Base-by-base conservation (phyloP, 2,888 invertebrate genomes). In the Sphaerophoria taeniata region DNA sequence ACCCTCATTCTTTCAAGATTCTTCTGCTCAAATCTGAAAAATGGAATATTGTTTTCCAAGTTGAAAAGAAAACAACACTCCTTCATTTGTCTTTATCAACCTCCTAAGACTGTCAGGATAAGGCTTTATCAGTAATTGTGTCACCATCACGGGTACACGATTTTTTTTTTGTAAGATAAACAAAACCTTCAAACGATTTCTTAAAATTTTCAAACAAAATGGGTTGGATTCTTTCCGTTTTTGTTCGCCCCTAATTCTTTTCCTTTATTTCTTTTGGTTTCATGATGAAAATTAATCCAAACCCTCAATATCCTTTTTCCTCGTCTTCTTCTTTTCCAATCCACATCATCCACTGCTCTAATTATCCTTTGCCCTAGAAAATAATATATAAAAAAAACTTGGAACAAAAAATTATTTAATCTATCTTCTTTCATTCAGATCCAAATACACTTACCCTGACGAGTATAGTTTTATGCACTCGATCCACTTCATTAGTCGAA, bases 401-500 rank as follows among this genome's bases (percentile, higher is more conserved):
- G 43, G 16, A 49, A 5, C 6, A 39, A 39, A 11, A 6, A 24
- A 60, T 16, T 12, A 39, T 6, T 16, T 24, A 60, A 60, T 60
- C 12, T 24, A 60, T 60, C 43, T 58, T 58, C 16, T 16, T 39
- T 49, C 16, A 24, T 39, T 51, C 24, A 7, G 12, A 51, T 67
- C 24, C 51, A 51, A 36, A 39, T 53, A 53, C 33, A 14, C 33
- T 43, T 43, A 43, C 11, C 14, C 24, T 24, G 24, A 24, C 24
- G 24, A 24, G 24, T 14, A 47, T 31, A 45, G n/a, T 31, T 39
- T 12, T 33, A 16, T 65, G 14, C 2, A 53, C 33, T 70, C 56
- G 73, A 78, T 78, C 56, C 83, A 83, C 73, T 83, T 70, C 83
- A 83, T 83, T 83, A 83, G 78, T 47, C 24, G 61, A 56, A 70